phyloP scores from a whole-genome alignment of 1,140 invertebrate species.

The Trachymyrmex cornetzi region DNA sequence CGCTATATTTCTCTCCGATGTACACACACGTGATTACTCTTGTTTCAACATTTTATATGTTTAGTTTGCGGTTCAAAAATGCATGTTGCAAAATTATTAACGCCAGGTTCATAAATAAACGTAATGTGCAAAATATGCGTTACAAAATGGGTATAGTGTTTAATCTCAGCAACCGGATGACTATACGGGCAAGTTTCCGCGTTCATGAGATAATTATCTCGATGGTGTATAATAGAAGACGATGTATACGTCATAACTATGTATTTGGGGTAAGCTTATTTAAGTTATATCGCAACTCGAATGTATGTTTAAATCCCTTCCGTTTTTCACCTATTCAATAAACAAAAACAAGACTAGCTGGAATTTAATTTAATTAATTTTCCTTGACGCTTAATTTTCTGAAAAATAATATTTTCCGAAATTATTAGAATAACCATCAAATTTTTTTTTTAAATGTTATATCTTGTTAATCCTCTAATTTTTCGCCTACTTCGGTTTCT shows the following conservation, averaged over 20 bases:
- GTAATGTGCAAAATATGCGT: not conserved
- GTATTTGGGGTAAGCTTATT: constrained; percentile 40
- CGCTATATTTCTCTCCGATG: not conserved
- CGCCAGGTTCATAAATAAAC: not conserved
- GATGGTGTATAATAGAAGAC: constrained; percentile 27
- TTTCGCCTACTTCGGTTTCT: not conserved
- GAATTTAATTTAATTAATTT: constrained; percentile 14
- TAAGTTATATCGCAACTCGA: constrained; percentile 18
- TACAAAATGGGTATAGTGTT: not conserved
- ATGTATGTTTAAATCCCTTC: not conserved
- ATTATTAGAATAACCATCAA: not conserved
- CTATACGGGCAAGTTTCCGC: constrained; percentile 49
- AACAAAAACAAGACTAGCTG: not conserved
- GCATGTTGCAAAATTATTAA: constrained; percentile 9
- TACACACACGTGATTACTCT: not conserved
- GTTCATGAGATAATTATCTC: constrained; percentile 54
- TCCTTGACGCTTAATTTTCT: not conserved
- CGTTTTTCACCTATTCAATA: constrained; percentile 45
- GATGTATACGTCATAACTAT: constrained; percentile 17
- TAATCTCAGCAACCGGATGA: constrained; percentile 48
- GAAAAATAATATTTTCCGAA: not conserved
- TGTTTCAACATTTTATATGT: not conserved
- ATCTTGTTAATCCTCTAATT: not conserved
- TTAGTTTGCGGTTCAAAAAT: not conserved
- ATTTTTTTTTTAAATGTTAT: constrained; percentile 1